A percentile compares a stretch with the other conserved stretches of the same genome.
These are phyloP conservation scores for Oreortyx pictus DNA, from an alignment of 2,797 vertebrate genomes.

Conservation along the genomic window DNA sequence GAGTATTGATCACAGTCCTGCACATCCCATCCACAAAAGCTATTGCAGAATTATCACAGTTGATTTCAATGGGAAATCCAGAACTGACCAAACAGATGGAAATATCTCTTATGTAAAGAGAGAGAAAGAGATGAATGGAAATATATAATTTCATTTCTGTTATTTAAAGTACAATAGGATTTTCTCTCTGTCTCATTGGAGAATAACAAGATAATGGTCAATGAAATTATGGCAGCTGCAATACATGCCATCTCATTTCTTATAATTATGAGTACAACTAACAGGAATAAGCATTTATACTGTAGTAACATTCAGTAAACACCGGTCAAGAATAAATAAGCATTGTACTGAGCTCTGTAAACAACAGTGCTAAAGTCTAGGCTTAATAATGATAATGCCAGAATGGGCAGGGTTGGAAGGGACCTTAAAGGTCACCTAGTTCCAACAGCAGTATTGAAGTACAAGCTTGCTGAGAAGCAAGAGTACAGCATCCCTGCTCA, in stretches of 20 bases:
- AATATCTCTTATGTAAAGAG: background rate
- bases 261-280: slow-evolving; percentile 53
- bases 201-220: slow-evolving; percentile 64
- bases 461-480: background rate
- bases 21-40: background rate
- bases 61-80: background rate
- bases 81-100: background rate
- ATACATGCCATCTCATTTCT: slow-evolving; percentile 23
- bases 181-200: slow-evolving; percentile 47
- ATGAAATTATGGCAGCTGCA: slow-evolving; percentile 61
- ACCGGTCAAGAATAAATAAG: background rate
- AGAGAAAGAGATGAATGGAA: background rate
- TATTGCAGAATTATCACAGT: background rate
- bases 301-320: background rate
- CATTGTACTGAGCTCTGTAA: background rate
- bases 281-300: slow-evolving; percentile 42
- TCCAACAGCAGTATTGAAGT: background rate
- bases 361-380: background rate
- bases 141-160: slow-evolving; percentile 43
- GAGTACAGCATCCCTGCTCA: background rate
- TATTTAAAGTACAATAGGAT: slow-evolving; percentile 53
- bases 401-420: background rate
- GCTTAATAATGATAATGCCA: background rate
- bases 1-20: background rate
- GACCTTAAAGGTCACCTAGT: background rate